These are phyloP conservation scores for Thecophora atra DNA, from an alignment of 2,888 invertebrate genomes.

Conservation along the genomic window DNA sequence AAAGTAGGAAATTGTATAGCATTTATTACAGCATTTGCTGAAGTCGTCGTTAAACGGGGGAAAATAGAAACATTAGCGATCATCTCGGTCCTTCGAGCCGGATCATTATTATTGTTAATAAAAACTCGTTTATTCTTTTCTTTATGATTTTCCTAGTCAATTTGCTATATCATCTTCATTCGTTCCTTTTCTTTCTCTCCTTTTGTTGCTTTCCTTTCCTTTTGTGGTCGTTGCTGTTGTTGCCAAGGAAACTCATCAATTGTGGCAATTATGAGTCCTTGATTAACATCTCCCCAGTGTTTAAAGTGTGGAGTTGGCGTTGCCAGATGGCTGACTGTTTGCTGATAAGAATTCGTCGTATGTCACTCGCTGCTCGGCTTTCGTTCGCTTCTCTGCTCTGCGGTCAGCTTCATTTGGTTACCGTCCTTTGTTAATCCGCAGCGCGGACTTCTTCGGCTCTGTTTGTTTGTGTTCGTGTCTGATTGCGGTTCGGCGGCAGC, in stretches of 20 bases:
- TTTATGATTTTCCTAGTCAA: neutral
- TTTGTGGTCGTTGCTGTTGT: slow-evolving; percentile 43
- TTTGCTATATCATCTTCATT: neutral
- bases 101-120: too few relatives aligned
- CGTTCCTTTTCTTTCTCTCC: neutral
- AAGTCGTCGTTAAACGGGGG: too few relatives aligned
- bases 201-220: neutral
- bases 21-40: too few relatives aligned
- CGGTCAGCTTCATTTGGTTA: slow-evolving; percentile 43
- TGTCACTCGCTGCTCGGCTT: slow-evolving; percentile 11
- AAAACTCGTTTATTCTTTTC: neutral
- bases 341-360: slow-evolving; percentile 32
- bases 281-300: slow-evolving; percentile 34
- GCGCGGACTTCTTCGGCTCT: neutral
- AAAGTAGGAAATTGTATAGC: too few relatives aligned
- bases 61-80: too few relatives aligned
- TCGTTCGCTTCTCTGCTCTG: slow-evolving; percentile 48
- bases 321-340: slow-evolving; percentile 10
- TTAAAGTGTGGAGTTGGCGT: neutral
- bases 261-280: slow-evolving; percentile 49
- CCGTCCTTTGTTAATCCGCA: neutral
- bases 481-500: neutral
- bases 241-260: slow-evolving; percentile 60
- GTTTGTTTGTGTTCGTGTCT: neutral
- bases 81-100: too few relatives aligned